Conservation (phyloP, 1,140 invertebrate genomes). For the Arion vulgaris region DNA sequence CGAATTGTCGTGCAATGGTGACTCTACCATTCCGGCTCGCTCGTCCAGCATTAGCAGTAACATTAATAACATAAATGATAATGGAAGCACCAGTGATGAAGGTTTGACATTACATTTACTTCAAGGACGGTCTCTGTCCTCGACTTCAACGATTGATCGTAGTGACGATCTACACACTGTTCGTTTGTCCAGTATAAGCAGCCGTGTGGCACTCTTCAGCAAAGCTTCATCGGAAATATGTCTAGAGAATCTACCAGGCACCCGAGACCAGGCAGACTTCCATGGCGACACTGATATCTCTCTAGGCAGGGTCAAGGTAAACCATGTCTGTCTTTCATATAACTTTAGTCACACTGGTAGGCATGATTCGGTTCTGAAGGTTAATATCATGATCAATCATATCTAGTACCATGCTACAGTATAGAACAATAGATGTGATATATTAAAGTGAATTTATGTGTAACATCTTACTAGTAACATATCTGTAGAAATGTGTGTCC, state of each 20-base stretch:
- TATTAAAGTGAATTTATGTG: too few species aligned
- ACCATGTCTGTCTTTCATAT: too few species aligned
- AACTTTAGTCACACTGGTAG: too few species aligned
- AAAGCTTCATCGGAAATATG: not conserved
- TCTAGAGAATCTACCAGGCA: not conserved
- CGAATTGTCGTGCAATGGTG: not conserved
- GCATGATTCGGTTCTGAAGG: too few species aligned
- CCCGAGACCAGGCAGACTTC: not conserved
- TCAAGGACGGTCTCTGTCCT: not conserved
- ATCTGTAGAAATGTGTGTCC: too few species aligned
- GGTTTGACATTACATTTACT: not conserved
- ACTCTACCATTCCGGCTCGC: not conserved
- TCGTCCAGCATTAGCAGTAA: not conserved
- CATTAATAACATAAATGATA: not conserved
- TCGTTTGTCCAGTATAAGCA: slow-evolving; percentile 18
- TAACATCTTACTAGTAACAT: too few species aligned
- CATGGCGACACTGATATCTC: not conserved
- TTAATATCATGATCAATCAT: too few species aligned
- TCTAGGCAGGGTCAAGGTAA: slow-evolving; percentile 14
- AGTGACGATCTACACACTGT: not conserved
- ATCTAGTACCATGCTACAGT: too few species aligned
- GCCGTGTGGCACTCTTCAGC: slow-evolving; percentile 5
- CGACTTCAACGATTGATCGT: not conserved
- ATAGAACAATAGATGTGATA: too few species aligned
- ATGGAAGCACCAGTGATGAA: not conserved